phyloP scores from a whole-genome alignment of 2,888 invertebrate genomes.

The Troglohyphantes excavatus region DNA sequence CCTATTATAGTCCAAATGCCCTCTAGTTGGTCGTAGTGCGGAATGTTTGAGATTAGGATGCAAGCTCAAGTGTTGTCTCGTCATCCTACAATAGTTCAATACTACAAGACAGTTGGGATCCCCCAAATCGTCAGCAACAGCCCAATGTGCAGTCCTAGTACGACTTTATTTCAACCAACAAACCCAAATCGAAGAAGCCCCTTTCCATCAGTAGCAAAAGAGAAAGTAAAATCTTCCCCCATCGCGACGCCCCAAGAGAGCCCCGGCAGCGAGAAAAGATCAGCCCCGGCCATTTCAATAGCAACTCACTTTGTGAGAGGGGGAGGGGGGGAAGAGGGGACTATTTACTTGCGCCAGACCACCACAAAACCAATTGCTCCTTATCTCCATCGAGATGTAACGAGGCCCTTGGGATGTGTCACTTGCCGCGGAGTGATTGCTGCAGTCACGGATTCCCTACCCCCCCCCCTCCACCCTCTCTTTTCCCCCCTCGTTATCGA shows the following conservation, averaged over 20 bases:
- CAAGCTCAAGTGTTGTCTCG: too few relatives aligned
- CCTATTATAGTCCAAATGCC: too few relatives aligned
- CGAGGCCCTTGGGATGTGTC: constrained; percentile 77
- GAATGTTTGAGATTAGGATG: too few relatives aligned
- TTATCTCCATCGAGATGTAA: constrained; percentile 76
- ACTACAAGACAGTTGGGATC: too few relatives aligned
- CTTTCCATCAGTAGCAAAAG: too few relatives aligned
- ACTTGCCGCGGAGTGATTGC: constrained; percentile 13
- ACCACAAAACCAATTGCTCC: constrained; percentile 74
- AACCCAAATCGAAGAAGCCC: too few relatives aligned
- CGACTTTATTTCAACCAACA: too few relatives aligned
- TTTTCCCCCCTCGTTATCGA: constrained; percentile 31
- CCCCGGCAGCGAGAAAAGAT: constrained; percentile 53
- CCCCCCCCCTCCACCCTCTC: background rate
- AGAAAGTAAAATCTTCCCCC: too few relatives aligned
- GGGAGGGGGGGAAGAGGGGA: constrained; percentile 10
- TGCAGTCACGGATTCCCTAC: constrained; percentile 18
- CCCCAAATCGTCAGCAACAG: too few relatives aligned
- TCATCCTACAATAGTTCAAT: too few relatives aligned
- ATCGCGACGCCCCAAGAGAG: constrained; percentile 36
- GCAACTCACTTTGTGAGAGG: constrained; percentile 72
- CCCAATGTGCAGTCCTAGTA: too few relatives aligned
- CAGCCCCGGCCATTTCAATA: constrained; percentile 73
- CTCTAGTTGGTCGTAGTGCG: too few relatives aligned
- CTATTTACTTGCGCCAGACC: constrained; percentile 65